These are phyloP conservation scores for Endotricha flammealis DNA, from an alignment of 2,888 invertebrate genomes.

Conservation along the genomic window DNA sequence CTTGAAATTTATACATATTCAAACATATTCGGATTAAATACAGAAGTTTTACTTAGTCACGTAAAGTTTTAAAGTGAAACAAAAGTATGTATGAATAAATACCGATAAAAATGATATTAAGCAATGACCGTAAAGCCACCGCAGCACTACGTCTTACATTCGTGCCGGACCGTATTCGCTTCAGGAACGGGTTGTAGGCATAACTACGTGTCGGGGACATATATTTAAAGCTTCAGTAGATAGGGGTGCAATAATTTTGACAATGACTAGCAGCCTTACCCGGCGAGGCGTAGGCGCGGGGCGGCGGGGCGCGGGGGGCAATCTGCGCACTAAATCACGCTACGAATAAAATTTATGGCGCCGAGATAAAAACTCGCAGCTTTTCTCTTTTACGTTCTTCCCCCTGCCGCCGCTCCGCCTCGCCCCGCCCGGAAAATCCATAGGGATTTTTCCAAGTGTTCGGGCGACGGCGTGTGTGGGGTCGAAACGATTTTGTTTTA, in stretches of 20 bases:
- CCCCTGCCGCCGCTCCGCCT: conserved; percentile 36
- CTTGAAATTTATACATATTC: no score
- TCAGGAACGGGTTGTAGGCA: conserved; percentile 65
- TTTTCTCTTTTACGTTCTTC: conserved; percentile 80
- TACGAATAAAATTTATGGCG: conserved; percentile 80
- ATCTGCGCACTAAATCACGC: conserved; percentile 80
- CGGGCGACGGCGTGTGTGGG: conserved; percentile 74
- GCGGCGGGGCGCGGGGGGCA: conserved; percentile 63
- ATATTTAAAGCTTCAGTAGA: conserved; percentile 78
- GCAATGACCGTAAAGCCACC: neutral
- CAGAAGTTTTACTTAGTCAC: no score
- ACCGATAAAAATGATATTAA: no score
- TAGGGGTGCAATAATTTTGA: conserved; percentile 79
- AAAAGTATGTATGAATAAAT: conserved; percentile 4
- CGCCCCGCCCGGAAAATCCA: conserved; percentile 71
- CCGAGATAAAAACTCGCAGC: conserved; percentile 81
- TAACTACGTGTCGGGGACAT: conserved; percentile 72
- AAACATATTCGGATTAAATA: no score
- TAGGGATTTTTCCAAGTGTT: conserved; percentile 78
- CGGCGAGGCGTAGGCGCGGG: conserved; percentile 73
- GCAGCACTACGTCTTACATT: conserved; percentile 34
- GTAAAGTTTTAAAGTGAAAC: conserved; percentile 1
- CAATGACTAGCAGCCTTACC: conserved; percentile 78
- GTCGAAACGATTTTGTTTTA: conserved; percentile 77
- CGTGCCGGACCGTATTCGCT: conserved; percentile 35